Evolutionary conservation across 2,113 vertebrate genomes (phyloP).

Genomic region (Athene noctua): DNA sequence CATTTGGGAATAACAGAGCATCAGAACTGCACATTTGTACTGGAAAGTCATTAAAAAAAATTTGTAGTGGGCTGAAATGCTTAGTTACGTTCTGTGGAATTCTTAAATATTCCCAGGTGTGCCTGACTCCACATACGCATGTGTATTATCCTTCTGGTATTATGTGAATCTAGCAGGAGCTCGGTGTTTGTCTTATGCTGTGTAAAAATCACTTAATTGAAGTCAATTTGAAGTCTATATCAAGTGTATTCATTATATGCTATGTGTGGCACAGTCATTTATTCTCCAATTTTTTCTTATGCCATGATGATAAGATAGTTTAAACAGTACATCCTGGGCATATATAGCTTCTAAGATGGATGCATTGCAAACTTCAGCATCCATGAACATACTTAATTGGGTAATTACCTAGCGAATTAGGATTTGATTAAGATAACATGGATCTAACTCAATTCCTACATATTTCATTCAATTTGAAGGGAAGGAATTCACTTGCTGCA

Average conservation of each 20-base stretch:
- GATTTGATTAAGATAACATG: not conserved
- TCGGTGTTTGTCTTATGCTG: not conserved
- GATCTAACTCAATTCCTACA: not conserved
- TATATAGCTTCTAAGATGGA: not conserved
- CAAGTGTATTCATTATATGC: not conserved
- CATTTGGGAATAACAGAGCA: not conserved
- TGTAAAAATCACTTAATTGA: slow-evolving; percentile 6
- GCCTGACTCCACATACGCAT: slow-evolving; percentile 34
- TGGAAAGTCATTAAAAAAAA: not conserved
- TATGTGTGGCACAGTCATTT: not conserved
- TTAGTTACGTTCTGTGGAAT: not conserved
- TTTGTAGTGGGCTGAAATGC: not conserved
- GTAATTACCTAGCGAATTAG: not conserved
- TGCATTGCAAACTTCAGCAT: not conserved
- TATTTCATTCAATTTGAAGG: slow-evolving; percentile 1
- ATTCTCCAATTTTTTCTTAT: not conserved
- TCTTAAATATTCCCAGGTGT: not conserved
- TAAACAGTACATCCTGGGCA: not conserved
- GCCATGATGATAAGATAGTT: not conserved
- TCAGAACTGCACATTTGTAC: not conserved
- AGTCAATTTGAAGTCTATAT: not conserved
- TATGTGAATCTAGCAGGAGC: not conserved
- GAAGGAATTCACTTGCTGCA: not conserved
- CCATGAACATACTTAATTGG: not conserved
- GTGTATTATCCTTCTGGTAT: not conserved